Conservation (phyloP, 2,888 invertebrate species). For the Hesperia comma region DNA sequence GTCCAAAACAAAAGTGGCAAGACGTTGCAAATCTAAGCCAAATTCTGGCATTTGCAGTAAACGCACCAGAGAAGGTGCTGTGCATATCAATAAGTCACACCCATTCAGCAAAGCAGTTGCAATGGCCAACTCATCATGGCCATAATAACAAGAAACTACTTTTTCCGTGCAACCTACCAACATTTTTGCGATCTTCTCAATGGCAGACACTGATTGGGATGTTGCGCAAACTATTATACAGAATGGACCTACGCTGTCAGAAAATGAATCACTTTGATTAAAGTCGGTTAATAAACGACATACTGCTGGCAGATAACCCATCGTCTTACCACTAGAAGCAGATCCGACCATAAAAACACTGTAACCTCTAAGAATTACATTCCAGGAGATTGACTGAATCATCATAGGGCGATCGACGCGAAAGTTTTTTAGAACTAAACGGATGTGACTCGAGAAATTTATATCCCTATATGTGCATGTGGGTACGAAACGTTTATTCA, state of each 20-base stretch:
- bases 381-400: constrained; percentile 89
- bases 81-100: constrained; percentile 88
- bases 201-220: constrained; percentile 79
- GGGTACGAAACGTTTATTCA: constrained; percentile 61
- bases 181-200: constrained; percentile 68
- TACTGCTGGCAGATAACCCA: constrained; percentile 88
- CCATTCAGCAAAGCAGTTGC: constrained; percentile 84
- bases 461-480: constrained; percentile 59
- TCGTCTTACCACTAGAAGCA: constrained; percentile 86
- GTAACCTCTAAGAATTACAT: constrained; percentile 85
- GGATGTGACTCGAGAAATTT: constrained; percentile 63
- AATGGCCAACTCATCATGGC: constrained; percentile 63
- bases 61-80: constrained; percentile 83
- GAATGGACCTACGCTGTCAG: constrained; percentile 83
- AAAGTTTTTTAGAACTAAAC: constrained; percentile 60
- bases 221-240: constrained; percentile 87
- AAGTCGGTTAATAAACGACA: constrained; percentile 83
- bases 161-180: constrained; percentile 64
- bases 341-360: constrained; percentile 86
- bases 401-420: constrained; percentile 69
- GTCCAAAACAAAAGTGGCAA: constrained; percentile 88
- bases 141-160: constrained; percentile 71
- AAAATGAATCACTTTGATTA: constrained; percentile 46
- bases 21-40: constrained; percentile 83
- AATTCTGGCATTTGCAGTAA: constrained; percentile 66